phyloP scores from a whole-genome alignment of 2,888 invertebrate genomes.

The Thecophora atra region DNA sequence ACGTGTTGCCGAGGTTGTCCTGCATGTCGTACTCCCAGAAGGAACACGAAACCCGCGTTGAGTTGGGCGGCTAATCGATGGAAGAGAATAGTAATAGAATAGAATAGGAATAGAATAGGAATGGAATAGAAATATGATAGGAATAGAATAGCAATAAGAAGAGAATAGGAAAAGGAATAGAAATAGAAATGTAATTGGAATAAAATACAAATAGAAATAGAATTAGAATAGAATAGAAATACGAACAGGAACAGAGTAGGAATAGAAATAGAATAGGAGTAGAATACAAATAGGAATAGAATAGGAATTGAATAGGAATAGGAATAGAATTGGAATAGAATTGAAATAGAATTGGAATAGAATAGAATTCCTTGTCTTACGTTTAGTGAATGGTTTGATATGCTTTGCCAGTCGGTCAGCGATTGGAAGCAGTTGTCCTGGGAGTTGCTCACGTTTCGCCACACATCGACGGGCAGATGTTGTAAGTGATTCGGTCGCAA shows the following conservation, averaged over 20 bases:
- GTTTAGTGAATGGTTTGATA: constrained; percentile 44
- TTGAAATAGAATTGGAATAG: background rate
- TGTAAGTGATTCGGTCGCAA: constrained; percentile 70
- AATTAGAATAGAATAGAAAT: too few relatives aligned
- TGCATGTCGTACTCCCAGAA: constrained; percentile 72
- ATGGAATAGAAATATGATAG: too few relatives aligned
- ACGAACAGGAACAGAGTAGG: too few relatives aligned
- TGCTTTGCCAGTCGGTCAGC: constrained; percentile 65
- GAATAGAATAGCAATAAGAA: too few relatives aligned
- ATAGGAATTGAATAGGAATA: too few relatives aligned
- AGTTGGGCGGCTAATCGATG: constrained; percentile 46
- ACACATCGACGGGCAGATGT: constrained; percentile 68
- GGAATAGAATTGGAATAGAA: too few relatives aligned
- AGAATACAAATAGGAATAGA: too few relatives aligned
- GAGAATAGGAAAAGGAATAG: too few relatives aligned
- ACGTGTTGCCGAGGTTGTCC: constrained; percentile 71
- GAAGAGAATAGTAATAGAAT: background rate
- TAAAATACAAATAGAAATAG: too few relatives aligned
- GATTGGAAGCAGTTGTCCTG: constrained; percentile 70
- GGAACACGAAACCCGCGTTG: constrained; percentile 68
- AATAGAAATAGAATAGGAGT: too few relatives aligned
- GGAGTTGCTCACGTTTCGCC: constrained; percentile 77
- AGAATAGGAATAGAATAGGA: too few relatives aligned
- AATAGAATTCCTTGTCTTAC: constrained; percentile 9
- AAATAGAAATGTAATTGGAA: too few relatives aligned